phyloP scores from a whole-genome alignment of 2,888 invertebrate species.

The Sturmia bella region DNA sequence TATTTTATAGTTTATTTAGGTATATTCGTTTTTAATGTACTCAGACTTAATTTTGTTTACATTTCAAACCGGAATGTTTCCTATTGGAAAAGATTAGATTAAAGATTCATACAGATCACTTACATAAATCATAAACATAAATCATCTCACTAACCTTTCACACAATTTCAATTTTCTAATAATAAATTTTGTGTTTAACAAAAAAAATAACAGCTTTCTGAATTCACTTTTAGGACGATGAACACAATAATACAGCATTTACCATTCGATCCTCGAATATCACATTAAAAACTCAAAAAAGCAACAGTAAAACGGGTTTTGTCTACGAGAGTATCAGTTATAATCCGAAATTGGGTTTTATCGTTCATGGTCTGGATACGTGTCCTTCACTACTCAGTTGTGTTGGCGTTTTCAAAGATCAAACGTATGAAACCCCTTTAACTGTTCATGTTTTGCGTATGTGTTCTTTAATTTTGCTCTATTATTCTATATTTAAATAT shows the following conservation, averaged over 20 bases:
- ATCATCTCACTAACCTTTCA: no score
- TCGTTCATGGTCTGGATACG: constrained; percentile 70
- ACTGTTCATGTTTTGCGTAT: constrained; percentile 63
- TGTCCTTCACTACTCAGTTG: constrained; percentile 69
- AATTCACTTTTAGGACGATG: constrained; percentile 65
- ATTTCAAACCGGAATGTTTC: no score
- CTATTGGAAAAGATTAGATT: no score
- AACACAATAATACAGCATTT: constrained; percentile 65
- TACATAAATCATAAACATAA: no score
- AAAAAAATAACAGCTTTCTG: constrained; percentile 21
- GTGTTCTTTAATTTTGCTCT: constrained; percentile 51
- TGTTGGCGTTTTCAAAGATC: constrained; percentile 59
- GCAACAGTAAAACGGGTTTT: constrained; percentile 40
- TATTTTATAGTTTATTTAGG: no score
- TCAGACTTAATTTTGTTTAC: no score
- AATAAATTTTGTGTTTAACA: no score
- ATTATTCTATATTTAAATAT: neutral
- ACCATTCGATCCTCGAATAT: constrained; percentile 72
- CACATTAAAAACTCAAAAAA: constrained; percentile 68
- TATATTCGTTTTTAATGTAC: no score
- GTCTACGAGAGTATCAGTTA: constrained; percentile 69
- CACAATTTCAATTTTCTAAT: no score
- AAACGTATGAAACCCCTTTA: constrained; percentile 35
- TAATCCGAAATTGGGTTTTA: constrained; percentile 75
- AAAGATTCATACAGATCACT: no score